Base-by-base conservation (phyloP, 2,113 vertebrate genomes). In the Micromys minutus region DNA sequence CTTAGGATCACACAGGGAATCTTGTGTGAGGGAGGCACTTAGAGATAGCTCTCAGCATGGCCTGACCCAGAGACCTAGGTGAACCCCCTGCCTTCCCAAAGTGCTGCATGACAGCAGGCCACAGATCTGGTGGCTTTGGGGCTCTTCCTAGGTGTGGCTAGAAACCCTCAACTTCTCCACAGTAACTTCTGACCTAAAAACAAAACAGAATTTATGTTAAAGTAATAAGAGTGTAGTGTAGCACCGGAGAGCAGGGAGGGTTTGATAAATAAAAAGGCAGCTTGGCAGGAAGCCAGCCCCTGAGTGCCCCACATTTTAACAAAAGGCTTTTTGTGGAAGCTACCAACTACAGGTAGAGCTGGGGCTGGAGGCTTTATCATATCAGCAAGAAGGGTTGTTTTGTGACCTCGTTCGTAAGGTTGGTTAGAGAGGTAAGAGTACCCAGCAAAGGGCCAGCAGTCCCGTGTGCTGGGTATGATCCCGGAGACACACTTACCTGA, bases 261-360 rank as follows among this genome's bases (percentile, higher is more conserved):
- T 87, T 69, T 85, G 90, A 79, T 72, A 84, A 59, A 59, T 89
- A 63, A 76, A 94, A 96, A 93, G 94, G 87, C 36, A 67, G 34
- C 55, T 95, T 87, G 96, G 94, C 92, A 61, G 57, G 36, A 59
- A 94, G 71, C 94, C 87, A 61, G 19, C 24, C 45, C 57, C 59
- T 1, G 19, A 80, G 74, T 89, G 95, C 34, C 91, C 96, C 42
- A 91, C 95, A 89, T 96, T 72, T 90, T 71, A 93, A 97, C 84
- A 96, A 95, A 96, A 85, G 91, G 91, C 17, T 45, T 81, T 93
- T 97, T 96, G 95, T 97, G 7, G 1, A 80, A 77, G 52, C 36
- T 45, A 3, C n/a, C n/a, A 81, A 72, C 67, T 36, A 21, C 87
- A 90, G 87, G 90, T 57, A 76, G 79, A 76, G 84, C 74, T 26